Evolutionary conservation across 2,888 invertebrate species (phyloP), one percentile per base, ranked within the genome.

Genomic region (Glaucopsyche alexis): DNA sequence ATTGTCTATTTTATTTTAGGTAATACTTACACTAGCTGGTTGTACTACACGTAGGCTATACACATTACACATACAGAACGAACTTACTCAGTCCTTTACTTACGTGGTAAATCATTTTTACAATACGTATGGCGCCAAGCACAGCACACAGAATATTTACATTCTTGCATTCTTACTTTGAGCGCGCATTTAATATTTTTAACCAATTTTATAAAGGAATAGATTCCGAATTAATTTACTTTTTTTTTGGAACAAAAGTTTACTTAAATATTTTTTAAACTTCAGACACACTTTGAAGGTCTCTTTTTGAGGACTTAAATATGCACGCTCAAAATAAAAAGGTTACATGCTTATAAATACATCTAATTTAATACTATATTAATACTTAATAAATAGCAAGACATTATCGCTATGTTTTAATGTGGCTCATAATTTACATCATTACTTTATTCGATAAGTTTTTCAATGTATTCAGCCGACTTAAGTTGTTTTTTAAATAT

Each of bases 1-100:
- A 91, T 90, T 90, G 88, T 88, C 90, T 92, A 91, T 91, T 89
- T 89, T 90, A 90, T 88, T 89, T 88, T 87, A 87, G 82, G 88
- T 88, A 90, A 88, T 88, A 86, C 90, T 90, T 91, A 81, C 75
- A 80, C 83, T 85, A 86, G 78, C 77, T 78, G 80, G 82, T 85
- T 85, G 84, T 80, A 82, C 82, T 85, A 85, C 79, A 83, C 80
- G 78, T 80, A 81, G 82, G 84, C 85, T 86, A 84, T 85, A 87
- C 82, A 82, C 79, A 80, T 77, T 85, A 87, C 82, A 82, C 79
- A 80, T 77, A 81, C 77, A 74, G 80, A 81, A 81, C 84, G 83
- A 74, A 71, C 79, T 79, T 85, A 84, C 85, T 87, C 87, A 87
- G 87, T 87, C 81, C 84, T 83, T 85, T 82, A 83, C 82, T 82